Percentiles rank a stretch among this genome's conserved stretches.
phyloP scores from a whole-genome alignment of 2,888 invertebrate genomes.

The Steinernema scapterisci region DNA sequence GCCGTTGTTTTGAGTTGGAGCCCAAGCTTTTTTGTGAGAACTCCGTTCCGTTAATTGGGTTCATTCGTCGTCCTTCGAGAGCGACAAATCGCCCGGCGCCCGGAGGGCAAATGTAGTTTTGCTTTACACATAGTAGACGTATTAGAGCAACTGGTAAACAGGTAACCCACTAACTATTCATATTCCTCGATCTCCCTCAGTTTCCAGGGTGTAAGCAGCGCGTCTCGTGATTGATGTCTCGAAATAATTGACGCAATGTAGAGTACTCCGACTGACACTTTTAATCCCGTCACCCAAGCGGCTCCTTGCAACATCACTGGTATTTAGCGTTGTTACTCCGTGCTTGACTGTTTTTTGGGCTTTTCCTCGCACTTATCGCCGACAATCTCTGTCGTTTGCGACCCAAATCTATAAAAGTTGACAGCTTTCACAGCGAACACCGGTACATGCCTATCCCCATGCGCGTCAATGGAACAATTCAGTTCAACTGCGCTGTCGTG shows the following conservation, averaged over 20 bases:
- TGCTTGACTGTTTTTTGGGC: constrained; percentile 8
- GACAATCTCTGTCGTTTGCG: neutral
- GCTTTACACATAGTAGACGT: constrained; percentile 1
- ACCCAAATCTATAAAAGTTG: constrained; percentile 22
- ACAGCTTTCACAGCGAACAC: constrained; percentile 10
- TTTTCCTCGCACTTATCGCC: neutral
- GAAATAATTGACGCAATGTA: constrained; percentile 20
- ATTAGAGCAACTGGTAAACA: neutral
- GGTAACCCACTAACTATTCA: constrained; percentile 8
- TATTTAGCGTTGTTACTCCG: neutral
- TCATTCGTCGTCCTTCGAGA: neutral
- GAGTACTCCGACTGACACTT: neutral
- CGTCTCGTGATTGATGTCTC: constrained; percentile 19
- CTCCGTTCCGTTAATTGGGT: neutral
- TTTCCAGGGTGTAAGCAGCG: neutral
- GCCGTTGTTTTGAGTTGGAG: neutral
- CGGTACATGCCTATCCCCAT: neutral
- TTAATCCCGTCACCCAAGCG: neutral
- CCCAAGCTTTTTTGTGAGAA: too few relatives aligned
- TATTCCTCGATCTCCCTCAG: neutral
- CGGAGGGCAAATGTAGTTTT: too few relatives aligned
- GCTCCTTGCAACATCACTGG: neutral
- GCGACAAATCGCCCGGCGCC: too few relatives aligned
- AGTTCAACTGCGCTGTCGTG: constrained; percentile 23
- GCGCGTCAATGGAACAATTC: constrained; percentile 15